These are phyloP conservation scores for Drosophila eugracilis DNA, from an alignment of 1,140 invertebrate genomes.

Conservation along the genomic window DNA sequence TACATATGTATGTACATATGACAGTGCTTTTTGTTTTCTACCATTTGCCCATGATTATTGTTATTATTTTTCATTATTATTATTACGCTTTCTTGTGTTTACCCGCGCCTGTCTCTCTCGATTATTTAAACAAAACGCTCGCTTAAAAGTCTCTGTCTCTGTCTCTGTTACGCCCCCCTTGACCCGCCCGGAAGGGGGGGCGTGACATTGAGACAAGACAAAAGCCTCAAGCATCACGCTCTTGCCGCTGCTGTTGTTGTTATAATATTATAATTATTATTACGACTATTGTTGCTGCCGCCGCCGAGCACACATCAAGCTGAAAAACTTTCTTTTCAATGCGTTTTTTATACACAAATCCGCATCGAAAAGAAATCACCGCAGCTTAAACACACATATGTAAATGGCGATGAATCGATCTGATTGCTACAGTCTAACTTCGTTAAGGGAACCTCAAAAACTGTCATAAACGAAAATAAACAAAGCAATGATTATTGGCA, in stretches of 20 bases:
- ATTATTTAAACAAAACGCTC: conserved; percentile 58
- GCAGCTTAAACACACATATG: conserved; percentile 27
- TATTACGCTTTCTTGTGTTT: conserved; percentile 66
- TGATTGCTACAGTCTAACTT: conserved; percentile 20
- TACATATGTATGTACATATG: conserved; percentile 2
- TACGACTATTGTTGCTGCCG: conserved; percentile 18
- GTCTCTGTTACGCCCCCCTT: conserved; percentile 7
- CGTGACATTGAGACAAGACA: conserved; percentile 76
- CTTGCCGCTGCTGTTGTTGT: conserved; percentile 11
- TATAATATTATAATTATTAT: conserved; percentile 19
- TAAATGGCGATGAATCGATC: conserved; percentile 23
- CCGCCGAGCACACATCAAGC: conserved; percentile 17
- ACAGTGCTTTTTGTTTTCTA: conserved; percentile 57
- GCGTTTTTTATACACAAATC: conserved; percentile 47
- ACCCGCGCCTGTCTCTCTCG: conserved; percentile 25
- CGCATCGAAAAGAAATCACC: conserved; percentile 70
- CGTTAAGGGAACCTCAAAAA: background rate
- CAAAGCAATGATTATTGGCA: too few relatives aligned
- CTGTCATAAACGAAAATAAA: too few relatives aligned
- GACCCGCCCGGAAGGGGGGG: conserved; percentile 31
- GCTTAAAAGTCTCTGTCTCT: conserved; percentile 32
- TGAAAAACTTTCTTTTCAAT: conserved; percentile 72
- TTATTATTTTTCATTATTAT: conserved; percentile 61
- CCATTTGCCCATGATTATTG: conserved; percentile 70
- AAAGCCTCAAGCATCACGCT: conserved; percentile 43